Evolutionary conservation across 1,140 invertebrate genomes (phyloP).

Genomic region (Drosophila willistoni): DNA sequence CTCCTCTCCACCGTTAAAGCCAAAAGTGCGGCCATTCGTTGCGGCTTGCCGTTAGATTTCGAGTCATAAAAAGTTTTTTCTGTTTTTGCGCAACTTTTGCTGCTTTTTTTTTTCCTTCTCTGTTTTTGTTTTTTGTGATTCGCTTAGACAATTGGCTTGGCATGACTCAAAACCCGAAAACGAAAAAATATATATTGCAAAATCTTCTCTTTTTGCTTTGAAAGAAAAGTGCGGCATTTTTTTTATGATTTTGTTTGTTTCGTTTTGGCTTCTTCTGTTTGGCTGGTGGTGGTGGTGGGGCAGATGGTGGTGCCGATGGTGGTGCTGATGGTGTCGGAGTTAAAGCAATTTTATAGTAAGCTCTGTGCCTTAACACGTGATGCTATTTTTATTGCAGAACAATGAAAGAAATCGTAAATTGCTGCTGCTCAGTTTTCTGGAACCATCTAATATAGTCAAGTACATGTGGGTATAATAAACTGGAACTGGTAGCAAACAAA

Average conservation of each 20-base stretch:
- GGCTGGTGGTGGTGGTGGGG: conserved; percentile 28
- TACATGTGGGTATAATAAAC: conserved; percentile 58
- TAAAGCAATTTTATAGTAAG: conserved; percentile 61
- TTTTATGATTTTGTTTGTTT: conserved; percentile 67
- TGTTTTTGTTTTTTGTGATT: conserved; percentile 22
- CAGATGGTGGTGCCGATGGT: neutral
- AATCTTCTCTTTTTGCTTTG: conserved; percentile 61
- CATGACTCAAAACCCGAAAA: conserved; percentile 60
- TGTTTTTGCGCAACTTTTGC: conserved; percentile 50
- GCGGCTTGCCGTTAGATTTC: conserved; percentile 63
- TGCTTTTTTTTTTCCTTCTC: conserved; percentile 27
- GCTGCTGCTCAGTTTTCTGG: conserved; percentile 21
- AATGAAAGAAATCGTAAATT: conserved; percentile 58
- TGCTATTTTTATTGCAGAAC: conserved; percentile 58
- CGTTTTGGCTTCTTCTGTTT: conserved; percentile 15
- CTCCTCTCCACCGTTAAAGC: conserved; percentile 39
- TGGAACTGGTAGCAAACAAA: conserved; percentile 42
- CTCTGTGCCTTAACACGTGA: conserved; percentile 58
- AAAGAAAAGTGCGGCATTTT: conserved; percentile 72
- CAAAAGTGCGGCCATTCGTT: conserved; percentile 61
- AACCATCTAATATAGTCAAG: conserved; percentile 32
- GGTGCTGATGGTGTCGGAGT: conserved; percentile 17
- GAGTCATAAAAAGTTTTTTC: conserved; percentile 59
- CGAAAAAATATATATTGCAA: conserved; percentile 71
- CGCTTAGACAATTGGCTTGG: conserved; percentile 63